Conservation (phyloP, 2,888 invertebrate genomes). For the Nomada flava region DNA sequence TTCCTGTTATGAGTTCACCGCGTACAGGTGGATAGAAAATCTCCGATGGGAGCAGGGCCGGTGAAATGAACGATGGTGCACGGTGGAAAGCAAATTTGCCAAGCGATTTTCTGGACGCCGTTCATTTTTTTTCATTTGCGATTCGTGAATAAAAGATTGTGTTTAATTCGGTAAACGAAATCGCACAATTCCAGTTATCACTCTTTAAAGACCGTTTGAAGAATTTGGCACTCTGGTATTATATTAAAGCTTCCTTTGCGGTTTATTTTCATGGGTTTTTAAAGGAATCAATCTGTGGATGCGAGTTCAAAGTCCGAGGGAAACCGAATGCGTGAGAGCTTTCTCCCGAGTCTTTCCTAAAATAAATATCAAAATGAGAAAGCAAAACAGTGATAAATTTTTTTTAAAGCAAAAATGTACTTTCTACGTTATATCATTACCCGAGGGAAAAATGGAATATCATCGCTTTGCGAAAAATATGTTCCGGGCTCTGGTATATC, state of each 20-base stretch:
- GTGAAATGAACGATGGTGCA: slow-evolving; percentile 38
- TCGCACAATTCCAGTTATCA: not conserved
- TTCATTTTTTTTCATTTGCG: not conserved
- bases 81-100: not conserved
- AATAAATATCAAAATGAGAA: not conserved
- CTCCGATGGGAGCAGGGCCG: slow-evolving; percentile 20
- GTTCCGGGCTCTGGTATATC: slow-evolving; percentile 1
- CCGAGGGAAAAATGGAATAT: slow-evolving; percentile 46
- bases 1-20: slow-evolving; percentile 55
- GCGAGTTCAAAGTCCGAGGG: slow-evolving; percentile 1
- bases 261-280: not conserved
- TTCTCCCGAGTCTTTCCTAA: not conserved
- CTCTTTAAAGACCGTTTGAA: not conserved
- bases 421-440: slow-evolving; percentile 21
- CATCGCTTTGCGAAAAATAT: not conserved
- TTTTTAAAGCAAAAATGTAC: no score
- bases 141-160: not conserved
- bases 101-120: not conserved
- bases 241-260: no score
- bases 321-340: slow-evolving; percentile 31
- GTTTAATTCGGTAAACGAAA: not conserved
- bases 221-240: not conserved
- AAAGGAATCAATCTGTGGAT: not conserved
- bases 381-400: not conserved
- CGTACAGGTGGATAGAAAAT: slow-evolving; percentile 55